Conservation (phyloP, 1,140 invertebrate genomes). For the Bicyclus anynana region DNA sequence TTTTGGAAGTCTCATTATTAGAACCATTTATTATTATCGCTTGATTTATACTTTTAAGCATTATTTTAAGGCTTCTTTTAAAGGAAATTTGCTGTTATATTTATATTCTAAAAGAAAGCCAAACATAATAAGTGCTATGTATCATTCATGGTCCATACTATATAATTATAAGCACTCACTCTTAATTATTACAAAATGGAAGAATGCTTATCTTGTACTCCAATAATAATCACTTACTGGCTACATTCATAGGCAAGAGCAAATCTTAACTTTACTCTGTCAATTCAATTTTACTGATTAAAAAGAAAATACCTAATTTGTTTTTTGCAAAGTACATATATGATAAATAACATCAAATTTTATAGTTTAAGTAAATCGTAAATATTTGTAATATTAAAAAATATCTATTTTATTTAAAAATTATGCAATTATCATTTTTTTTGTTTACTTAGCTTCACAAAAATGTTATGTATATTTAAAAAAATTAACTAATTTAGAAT, state of each 20-base stretch:
- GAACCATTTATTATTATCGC: background rate
- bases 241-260: background rate
- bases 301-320: background rate
- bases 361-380: too few relatives aligned
- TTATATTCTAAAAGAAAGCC: background rate
- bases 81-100: background rate
- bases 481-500: constrained; percentile 3
- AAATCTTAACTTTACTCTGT: background rate
- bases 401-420: background rate
- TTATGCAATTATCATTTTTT: background rate
- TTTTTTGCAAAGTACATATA: background rate
- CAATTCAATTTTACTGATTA: background rate
- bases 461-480: background rate
- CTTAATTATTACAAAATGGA: constrained; percentile 6
- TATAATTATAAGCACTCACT: background rate
- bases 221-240: constrained; percentile 6
- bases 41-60: background rate
- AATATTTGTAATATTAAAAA: background rate
- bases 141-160: background rate
- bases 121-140: background rate
- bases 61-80: background rate
- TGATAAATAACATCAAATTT: background rate
- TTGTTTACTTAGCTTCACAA: background rate
- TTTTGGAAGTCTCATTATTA: background rate
- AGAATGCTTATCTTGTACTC: constrained; percentile 11